Evolutionary conservation across 2,888 invertebrate species (phyloP).

Genomic region (Zeuzera pyrina): DNA sequence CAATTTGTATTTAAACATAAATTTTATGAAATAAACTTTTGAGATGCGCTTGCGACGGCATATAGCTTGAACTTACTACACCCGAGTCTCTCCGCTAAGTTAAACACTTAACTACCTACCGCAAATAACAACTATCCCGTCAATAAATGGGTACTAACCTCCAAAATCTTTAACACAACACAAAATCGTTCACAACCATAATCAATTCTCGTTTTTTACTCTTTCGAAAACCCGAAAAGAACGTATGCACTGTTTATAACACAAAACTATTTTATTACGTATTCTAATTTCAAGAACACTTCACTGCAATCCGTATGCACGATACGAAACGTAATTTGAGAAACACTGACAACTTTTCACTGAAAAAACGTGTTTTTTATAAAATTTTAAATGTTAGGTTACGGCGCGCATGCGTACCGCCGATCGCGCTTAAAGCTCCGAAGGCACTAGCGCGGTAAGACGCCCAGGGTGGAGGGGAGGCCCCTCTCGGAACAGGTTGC

Average conservation of each 20-base stretch:
- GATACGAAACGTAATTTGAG: conserved; percentile 8
- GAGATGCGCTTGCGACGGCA: no score
- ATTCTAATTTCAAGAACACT: conserved; percentile 27
- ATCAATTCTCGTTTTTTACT: conserved; percentile 42
- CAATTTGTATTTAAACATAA: no score
- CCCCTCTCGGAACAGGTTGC: conserved; percentile 57
- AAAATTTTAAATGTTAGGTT: conserved; percentile 9
- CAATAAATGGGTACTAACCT: conserved; percentile 50
- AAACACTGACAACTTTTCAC: conserved; percentile 21
- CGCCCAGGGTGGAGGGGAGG: conserved; percentile 19
- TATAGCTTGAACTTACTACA: no score
- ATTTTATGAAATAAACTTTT: no score
- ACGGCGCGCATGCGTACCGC: conserved; percentile 31
- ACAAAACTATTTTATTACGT: conserved; percentile 13
- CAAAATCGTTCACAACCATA: conserved; percentile 42
- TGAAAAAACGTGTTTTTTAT: conserved; percentile 31
- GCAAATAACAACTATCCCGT: no score
- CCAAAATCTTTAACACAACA: conserved; percentile 54
- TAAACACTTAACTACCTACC: no score
- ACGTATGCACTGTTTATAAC: conserved; percentile 15
- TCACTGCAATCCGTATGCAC: conserved; percentile 63
- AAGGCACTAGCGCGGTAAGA: conserved; percentile 28
- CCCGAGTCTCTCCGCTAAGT: no score
- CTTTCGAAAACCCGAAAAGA: conserved; percentile 14
- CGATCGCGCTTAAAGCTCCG: conserved; percentile 39